phyloP scores from a whole-genome alignment of 2,888 invertebrate genomes.

The Subacronicta megacephala region DNA sequence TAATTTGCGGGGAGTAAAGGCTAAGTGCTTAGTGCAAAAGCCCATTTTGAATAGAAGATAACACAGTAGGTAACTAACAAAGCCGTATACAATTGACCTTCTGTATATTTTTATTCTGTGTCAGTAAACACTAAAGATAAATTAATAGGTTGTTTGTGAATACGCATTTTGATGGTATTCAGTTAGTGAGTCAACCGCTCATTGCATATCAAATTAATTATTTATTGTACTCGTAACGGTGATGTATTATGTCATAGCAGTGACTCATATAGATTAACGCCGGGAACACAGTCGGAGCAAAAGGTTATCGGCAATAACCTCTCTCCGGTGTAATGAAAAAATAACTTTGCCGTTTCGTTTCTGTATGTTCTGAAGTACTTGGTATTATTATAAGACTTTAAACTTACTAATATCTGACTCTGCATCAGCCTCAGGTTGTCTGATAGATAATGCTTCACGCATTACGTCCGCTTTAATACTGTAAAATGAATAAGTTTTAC shows the following conservation, averaged over 20 bases:
- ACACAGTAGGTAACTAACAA: too few relatives aligned
- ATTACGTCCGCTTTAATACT: too few relatives aligned
- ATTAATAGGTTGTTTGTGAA: conserved; percentile 35
- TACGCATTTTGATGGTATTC: conserved; percentile 28
- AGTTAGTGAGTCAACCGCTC: conserved; percentile 30
- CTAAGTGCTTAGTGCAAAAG: too few relatives aligned
- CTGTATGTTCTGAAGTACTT: too few relatives aligned
- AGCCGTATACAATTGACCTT: conserved; percentile 1
- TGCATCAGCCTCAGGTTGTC: too few relatives aligned
- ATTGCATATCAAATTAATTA: conserved; percentile 42
- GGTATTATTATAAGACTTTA: too few relatives aligned
- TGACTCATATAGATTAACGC: conserved; percentile 37
- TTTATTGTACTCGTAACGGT: conserved; percentile 31
- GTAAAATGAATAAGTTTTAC: too few relatives aligned
- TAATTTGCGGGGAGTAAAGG: too few relatives aligned
- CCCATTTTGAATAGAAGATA: too few relatives aligned
- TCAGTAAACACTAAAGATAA: background rate
- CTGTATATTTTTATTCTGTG: background rate
- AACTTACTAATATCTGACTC: too few relatives aligned
- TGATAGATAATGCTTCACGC: too few relatives aligned
- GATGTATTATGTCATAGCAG: conserved; percentile 42
- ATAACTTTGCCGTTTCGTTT: too few relatives aligned
- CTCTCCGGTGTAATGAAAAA: background rate
- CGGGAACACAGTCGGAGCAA: conserved; percentile 16
- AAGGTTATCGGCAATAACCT: conserved; percentile 1